A percentile compares a stretch with the other conserved stretches of the same genome.
phyloP scores from a whole-genome alignment of 2,888 invertebrate genomes.

The Drosophila falleni region DNA sequence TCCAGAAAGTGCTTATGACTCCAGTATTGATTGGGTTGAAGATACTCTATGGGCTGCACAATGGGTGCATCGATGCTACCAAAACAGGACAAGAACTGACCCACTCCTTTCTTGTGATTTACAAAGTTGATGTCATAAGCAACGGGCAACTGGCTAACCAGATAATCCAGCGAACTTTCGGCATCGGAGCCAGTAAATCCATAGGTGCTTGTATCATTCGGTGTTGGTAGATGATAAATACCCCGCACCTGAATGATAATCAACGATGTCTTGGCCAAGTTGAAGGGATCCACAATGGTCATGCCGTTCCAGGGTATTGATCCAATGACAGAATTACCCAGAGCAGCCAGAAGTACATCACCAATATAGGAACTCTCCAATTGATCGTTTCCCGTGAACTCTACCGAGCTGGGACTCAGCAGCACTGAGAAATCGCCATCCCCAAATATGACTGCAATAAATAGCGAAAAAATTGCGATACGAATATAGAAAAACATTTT shows the following conservation, averaged over 20 bases:
- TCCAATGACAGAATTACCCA: slow-evolving; percentile 90
- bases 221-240: slow-evolving; percentile 84
- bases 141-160: slow-evolving; percentile 84
- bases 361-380: slow-evolving; percentile 87
- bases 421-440: slow-evolving; percentile 88
- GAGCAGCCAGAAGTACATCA: slow-evolving; percentile 89
- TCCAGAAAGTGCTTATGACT: slow-evolving; percentile 77
- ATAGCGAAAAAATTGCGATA: slow-evolving; percentile 61
- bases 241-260: slow-evolving; percentile 90
- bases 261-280: slow-evolving; percentile 88
- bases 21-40: slow-evolving; percentile 70
- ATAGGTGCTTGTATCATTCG: slow-evolving; percentile 55
- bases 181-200: slow-evolving; percentile 60
- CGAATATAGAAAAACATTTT: slow-evolving; percentile 72
- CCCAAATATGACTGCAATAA: slow-evolving; percentile 66
- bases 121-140: slow-evolving; percentile 88
- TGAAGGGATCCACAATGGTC: slow-evolving; percentile 89
- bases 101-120: slow-evolving; percentile 87
- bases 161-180: slow-evolving; percentile 86
- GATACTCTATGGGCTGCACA: slow-evolving; percentile 46
- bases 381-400: slow-evolving; percentile 88
- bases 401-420: slow-evolving; percentile 88
- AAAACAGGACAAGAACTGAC: slow-evolving; percentile 41
- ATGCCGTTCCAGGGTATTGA: slow-evolving; percentile 90
- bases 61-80: slow-evolving; percentile 54